Conservation (phyloP, 1,140 invertebrate species). For the Leptoteleia sp. region DNA sequence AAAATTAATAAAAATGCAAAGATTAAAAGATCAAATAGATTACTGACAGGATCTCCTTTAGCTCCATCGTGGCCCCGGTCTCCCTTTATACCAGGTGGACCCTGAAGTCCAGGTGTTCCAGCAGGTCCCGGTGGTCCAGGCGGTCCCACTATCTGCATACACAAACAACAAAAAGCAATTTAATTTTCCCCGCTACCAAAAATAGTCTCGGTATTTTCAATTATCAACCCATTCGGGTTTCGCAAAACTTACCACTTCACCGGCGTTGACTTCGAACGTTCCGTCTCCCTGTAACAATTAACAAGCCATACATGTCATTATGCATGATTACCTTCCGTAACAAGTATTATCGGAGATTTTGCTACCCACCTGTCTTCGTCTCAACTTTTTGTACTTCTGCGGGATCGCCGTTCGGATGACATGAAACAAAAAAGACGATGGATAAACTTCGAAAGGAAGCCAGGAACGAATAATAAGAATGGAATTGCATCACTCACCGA, state of each 20-base stretch:
- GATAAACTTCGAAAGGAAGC: constrained; percentile 51
- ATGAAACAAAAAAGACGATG: constrained; percentile 68
- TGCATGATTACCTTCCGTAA: constrained; percentile 38
- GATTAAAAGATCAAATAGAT: constrained; percentile 38
- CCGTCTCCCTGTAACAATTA: constrained; percentile 87
- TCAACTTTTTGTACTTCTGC: constrained; percentile 95
- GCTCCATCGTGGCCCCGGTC: constrained; percentile 91
- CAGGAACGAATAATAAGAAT: constrained; percentile 56
- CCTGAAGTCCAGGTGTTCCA: constrained; percentile 88
- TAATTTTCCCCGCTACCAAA: no score
- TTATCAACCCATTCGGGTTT: no score
- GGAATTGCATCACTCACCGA: constrained; percentile 86
- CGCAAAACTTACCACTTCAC: constrained; percentile 85
- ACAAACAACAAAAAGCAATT: no score
- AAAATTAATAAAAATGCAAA: background rate
- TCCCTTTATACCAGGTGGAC: constrained; percentile 94
- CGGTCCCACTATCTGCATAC: constrained; percentile 85
- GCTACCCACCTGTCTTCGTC: constrained; percentile 90
- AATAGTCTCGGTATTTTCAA: no score
- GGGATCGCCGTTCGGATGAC: constrained; percentile 58
- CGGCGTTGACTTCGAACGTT: constrained; percentile 87
- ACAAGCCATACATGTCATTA: constrained; percentile 14
- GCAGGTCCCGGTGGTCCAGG: constrained; percentile 90
- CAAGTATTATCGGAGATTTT: constrained; percentile 42
- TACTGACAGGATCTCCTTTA: constrained; percentile 93